phyloP scores from a whole-genome alignment of 2,113 vertebrate genomes.

The Morone saxatilis region DNA sequence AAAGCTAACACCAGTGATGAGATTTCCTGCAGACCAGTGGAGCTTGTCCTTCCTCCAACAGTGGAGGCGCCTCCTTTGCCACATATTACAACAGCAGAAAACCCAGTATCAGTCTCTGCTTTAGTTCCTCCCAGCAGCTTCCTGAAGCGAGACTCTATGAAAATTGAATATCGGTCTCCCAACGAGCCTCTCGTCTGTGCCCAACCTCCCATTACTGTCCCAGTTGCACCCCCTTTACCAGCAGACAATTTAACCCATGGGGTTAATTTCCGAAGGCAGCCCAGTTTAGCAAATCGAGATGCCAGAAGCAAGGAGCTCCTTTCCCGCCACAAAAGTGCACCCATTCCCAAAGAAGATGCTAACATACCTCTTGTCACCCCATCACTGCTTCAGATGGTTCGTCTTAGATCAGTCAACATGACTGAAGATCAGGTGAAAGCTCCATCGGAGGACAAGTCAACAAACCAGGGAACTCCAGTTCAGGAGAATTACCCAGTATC shows the following conservation, averaged over 20 bases:
- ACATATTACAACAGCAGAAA: constrained; percentile 28
- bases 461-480: constrained; percentile 10
- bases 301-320: constrained; percentile 83
- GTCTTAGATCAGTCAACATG: constrained; percentile 89
- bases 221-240: constrained; percentile 42
- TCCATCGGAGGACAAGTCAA: constrained; percentile 57
- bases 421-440: constrained; percentile 67
- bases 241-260: constrained; percentile 71
- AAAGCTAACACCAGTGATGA: constrained; percentile 24
- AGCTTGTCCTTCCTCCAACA: constrained; percentile 12
- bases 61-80: constrained; percentile 34
- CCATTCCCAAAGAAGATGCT: constrained; percentile 89
- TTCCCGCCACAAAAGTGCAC: constrained; percentile 81
- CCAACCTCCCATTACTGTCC: constrained; percentile 6
- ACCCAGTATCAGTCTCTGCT: constrained; percentile 1
- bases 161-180: constrained; percentile 52
- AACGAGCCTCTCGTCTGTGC: constrained; percentile 14
- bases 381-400: constrained; percentile 95
- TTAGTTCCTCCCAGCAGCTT: constrained; percentile 14
- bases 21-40: constrained; percentile 9
- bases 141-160: constrained; percentile 16
- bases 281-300: constrained; percentile 71
- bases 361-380: constrained; percentile 93
- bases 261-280: constrained; percentile 79
- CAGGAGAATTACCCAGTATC: constrained; percentile 50